phyloP scores from a whole-genome alignment of 2,113 vertebrate species.

The Felis chaus region DNA sequence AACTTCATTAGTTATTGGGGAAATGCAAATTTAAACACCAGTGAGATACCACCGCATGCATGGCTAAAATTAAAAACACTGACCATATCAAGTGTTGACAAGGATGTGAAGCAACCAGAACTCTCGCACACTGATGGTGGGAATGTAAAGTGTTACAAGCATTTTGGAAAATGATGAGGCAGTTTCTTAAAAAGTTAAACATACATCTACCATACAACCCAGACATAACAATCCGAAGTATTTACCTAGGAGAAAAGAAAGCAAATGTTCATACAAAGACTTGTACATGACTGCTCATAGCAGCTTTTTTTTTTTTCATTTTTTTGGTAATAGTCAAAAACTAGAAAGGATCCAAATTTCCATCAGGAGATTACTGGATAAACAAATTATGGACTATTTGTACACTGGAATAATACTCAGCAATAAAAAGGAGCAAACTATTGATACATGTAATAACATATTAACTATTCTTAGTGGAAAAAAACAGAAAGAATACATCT shows the following conservation, averaged over 20 bases:
- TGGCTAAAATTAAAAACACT: no score
- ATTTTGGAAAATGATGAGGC: no score
- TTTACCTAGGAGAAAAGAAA: neutral
- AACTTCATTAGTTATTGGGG: neutral
- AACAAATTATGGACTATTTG: neutral
- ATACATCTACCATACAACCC: neutral
- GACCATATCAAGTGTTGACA: no score
- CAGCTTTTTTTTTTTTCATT: neutral
- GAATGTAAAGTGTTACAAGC: no score
- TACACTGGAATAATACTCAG: neutral
- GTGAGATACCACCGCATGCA: neutral
- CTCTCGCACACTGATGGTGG: no score
- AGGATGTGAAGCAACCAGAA: no score
- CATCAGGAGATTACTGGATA: neutral
- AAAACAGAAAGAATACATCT: neutral
- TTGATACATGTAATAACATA: neutral
- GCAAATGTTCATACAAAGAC: neutral
- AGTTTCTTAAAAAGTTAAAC: no score
- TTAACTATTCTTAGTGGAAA: neutral
- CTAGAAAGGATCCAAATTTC: neutral
- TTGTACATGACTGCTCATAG: neutral
- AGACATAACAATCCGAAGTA: neutral
- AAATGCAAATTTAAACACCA: neutral
- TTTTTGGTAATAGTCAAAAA: neutral
- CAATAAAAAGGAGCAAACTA: neutral